Percentiles rank a stretch among this genome's conserved stretches.
Conservation (phyloP, 2,888 invertebrate genomes). For the Heliothis peltigera region DNA sequence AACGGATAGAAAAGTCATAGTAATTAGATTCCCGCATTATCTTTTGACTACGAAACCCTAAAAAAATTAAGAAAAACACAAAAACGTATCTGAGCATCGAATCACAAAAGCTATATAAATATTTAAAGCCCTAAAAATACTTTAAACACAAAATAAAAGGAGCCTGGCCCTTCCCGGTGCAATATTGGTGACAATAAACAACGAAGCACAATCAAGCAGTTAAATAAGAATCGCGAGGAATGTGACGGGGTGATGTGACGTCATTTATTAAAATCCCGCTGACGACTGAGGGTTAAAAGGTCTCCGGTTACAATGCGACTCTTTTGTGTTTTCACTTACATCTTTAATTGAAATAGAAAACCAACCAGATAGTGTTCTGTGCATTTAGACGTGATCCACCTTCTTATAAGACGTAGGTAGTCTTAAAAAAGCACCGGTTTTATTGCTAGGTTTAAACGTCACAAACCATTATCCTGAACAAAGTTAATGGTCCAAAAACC, state of each 20-base stretch:
- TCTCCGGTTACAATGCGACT: constrained; percentile 47
- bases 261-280: constrained; percentile 82
- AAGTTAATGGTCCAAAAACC: too few relatives aligned
- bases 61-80: neutral
- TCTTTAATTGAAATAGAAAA: constrained; percentile 38
- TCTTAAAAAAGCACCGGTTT: too few relatives aligned
- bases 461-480: too few relatives aligned
- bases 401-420: too few relatives aligned
- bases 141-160: constrained; percentile 33
- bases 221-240: constrained; percentile 84
- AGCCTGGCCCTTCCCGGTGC: constrained; percentile 63
- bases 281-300: constrained; percentile 50
- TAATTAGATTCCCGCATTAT: too few relatives aligned
- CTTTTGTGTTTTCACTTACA: constrained; percentile 26
- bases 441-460: too few relatives aligned
- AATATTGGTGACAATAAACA: constrained; percentile 87
- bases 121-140: constrained; percentile 35
- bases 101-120: constrained; percentile 26
- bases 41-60: too few relatives aligned
- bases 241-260: constrained; percentile 72
- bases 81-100: neutral
- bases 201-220: constrained; percentile 85
- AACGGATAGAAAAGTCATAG: too few relatives aligned
- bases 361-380: neutral
- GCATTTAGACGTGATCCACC: too few relatives aligned